phyloP scores from a whole-genome alignment of 1,140 invertebrate genomes.

The Bicyclus anynana region DNA sequence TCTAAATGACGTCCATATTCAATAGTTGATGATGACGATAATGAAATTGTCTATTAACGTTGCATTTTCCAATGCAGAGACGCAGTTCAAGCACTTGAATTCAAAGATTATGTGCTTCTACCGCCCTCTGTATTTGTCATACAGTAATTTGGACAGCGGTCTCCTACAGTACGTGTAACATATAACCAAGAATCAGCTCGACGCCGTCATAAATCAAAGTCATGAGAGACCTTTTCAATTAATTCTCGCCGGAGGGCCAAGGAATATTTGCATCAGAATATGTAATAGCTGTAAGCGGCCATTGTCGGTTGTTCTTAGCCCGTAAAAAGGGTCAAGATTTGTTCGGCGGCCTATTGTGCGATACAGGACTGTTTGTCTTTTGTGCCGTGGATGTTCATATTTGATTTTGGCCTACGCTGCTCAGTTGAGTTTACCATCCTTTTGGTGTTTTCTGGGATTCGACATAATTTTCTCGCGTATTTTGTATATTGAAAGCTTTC shows the following conservation, averaged over 20 bases:
- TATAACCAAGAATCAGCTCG: constrained; percentile 13
- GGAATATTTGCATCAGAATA: constrained; percentile 70
- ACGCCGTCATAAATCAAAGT: constrained; percentile 57
- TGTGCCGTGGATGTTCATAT: constrained; percentile 34
- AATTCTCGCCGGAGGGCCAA: constrained; percentile 55
- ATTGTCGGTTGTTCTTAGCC: constrained; percentile 50
- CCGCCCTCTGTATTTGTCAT: too few species aligned
- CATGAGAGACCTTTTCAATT: constrained; percentile 67
- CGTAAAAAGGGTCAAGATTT: constrained; percentile 67
- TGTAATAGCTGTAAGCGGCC: constrained; percentile 52
- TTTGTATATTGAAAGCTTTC: too few species aligned
- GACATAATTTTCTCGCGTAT: too few species aligned
- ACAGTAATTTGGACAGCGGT: not conserved
- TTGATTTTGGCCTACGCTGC: not conserved
- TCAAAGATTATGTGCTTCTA: too few species aligned
- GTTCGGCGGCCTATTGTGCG: constrained; percentile 51
- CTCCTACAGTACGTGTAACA: constrained; percentile 7
- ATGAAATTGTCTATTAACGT: too few species aligned
- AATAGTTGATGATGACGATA: too few species aligned
- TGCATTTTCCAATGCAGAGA: too few species aligned
- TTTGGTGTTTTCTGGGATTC: too few species aligned
- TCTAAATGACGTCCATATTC: too few species aligned
- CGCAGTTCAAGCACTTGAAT: too few species aligned
- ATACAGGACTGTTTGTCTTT: constrained; percentile 59
- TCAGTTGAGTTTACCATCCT: not conserved